Evolutionary conservation across 2,888 invertebrate genomes (phyloP).

Genomic region (Apamea anceps): DNA sequence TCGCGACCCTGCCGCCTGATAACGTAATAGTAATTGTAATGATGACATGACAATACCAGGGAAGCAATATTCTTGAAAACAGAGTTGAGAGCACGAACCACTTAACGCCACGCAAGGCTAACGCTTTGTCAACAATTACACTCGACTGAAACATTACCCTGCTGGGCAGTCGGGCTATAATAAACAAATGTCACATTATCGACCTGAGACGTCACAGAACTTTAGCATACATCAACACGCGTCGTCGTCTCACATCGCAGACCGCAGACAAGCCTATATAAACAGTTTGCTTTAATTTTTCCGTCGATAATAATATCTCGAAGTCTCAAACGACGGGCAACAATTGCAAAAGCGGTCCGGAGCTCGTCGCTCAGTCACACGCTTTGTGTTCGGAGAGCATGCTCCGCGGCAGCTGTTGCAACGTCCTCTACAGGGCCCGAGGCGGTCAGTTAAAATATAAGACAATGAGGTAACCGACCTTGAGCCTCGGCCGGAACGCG

Average conservation of each 20-base stretch:
- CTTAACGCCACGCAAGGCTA: slow-evolving; percentile 41
- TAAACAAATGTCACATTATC: background rate
- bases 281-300: background rate
- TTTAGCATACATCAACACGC: background rate
- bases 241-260: too few relatives aligned
- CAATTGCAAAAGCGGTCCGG: background rate
- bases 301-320: background rate
- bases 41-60: slow-evolving; percentile 37
- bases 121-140: slow-evolving; percentile 12
- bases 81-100: slow-evolving; percentile 38
- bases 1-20: background rate
- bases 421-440: slow-evolving; percentile 37
- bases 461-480: slow-evolving; percentile 56
- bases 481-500: slow-evolving; percentile 33
- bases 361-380: background rate
- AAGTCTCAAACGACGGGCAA: background rate
- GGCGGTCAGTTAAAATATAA: slow-evolving; percentile 44
- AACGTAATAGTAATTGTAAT: slow-evolving; percentile 2
- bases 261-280: background rate
- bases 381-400: slow-evolving; percentile 17
- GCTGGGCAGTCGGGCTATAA: background rate
- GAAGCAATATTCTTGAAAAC: slow-evolving; percentile 26
- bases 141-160: background rate
- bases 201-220: background rate
- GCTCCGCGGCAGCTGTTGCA: slow-evolving; percentile 42